Percentiles rank a stretch among this genome's conserved stretches.
Evolutionary conservation across 2,797 vertebrate species (phyloP).

Genomic region (Squalus acanthias): DNA sequence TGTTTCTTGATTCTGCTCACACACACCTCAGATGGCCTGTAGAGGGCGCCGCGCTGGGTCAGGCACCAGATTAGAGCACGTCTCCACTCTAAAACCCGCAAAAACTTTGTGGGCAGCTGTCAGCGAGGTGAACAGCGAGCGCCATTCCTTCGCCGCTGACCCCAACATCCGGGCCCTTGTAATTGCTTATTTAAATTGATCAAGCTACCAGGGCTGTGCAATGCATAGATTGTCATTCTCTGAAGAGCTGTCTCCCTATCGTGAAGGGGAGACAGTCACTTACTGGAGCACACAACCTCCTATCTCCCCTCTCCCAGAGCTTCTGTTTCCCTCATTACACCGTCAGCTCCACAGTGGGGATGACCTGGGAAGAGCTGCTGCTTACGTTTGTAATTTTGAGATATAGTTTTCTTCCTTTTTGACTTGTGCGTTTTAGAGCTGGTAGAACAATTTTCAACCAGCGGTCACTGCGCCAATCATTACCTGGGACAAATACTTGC

Average conservation of each 20-base stretch:
- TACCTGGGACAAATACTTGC: not conserved
- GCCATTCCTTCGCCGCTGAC: too few relatives aligned
- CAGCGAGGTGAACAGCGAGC: too few relatives aligned
- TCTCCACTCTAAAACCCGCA: too few relatives aligned
- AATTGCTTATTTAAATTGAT: too few relatives aligned
- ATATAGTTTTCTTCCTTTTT: not conserved
- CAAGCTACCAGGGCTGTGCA: too few relatives aligned
- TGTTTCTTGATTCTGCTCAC: not conserved
- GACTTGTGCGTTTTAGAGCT: not conserved
- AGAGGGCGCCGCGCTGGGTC: too few relatives aligned
- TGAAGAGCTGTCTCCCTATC: not conserved
- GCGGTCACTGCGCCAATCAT: not conserved
- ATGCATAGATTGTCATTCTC: not conserved
- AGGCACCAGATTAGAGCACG: too few relatives aligned
- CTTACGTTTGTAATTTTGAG: not conserved
- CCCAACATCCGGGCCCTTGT: not conserved
- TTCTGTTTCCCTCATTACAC: not conserved
- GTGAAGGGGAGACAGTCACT: not conserved
- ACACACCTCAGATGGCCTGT: too few relatives aligned
- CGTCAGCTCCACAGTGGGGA: not conserved
- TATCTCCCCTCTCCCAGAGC: not conserved
- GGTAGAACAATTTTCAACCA: not conserved
- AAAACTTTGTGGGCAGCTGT: too few relatives aligned
- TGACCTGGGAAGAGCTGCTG: not conserved
- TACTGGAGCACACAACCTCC: not conserved